Evolutionary conservation across 2,113 vertebrate genomes (phyloP), one percentile per base, ranked within the genome.

Genomic region (Gavialis gangeticus): DNA sequence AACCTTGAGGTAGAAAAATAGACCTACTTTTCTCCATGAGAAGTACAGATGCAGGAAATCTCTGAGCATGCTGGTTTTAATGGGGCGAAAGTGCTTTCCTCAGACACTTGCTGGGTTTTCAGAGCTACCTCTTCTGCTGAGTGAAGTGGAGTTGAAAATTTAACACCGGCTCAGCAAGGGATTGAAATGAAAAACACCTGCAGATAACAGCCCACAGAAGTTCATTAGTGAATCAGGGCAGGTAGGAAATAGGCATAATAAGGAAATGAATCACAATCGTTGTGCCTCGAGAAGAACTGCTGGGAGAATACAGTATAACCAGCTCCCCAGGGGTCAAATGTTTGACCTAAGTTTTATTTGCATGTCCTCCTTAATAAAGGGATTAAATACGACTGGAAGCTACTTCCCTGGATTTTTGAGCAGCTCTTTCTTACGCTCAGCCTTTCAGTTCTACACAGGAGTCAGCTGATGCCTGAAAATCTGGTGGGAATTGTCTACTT

Each of bases 41-140:
- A 91, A 25, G 86, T 11, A 88, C 55, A 90, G 82, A 46, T 94
- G 28, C 34, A 62, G 10, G 5, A 0, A 16, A 83, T 88, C 95
- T 90, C 22, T 86, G 34, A 4, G 10, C 28, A 18, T 58, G 28
- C 28, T 77, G 30, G 1, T 57, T 87, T 88, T 80, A 93, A 96
- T 37, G 91, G 76, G 84, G n/a, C 75, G 24, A 7, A 62, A 80
- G 64, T 28, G 64, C 28, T 66, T n/a, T 66, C n/a, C 64, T 66
- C 64, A 66, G 85, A 34, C 10, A 30, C 91, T 89, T 84, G 21
- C 94, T 64, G 79, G 66, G 60, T 79, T 88, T 91, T 86, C 84
- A 86, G 71, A 91, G 93, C 37, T 58, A 60, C 86, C 88, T 92
- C 91, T 69, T 77, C 55, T 86, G 58, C 66, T 75, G 79, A 82